A percentile compares a stretch with the other conserved stretches of the same genome.
Conservation (phyloP, 2,888 invertebrate genomes). For the Pristionchus maxplancki region DNA sequence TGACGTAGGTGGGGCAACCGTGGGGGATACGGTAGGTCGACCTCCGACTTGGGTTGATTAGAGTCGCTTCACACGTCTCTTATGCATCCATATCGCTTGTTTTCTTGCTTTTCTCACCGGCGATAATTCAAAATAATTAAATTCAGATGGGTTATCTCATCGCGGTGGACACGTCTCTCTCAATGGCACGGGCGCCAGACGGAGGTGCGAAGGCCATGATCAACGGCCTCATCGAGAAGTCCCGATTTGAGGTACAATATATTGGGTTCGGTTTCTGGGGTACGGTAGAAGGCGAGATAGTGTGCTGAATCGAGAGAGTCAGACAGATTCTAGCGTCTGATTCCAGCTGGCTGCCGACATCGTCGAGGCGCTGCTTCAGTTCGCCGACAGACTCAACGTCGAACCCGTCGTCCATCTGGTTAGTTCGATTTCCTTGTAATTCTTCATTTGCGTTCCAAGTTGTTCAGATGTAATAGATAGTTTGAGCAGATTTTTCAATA, state of each 20-base stretch:
- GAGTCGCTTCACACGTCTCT: too few relatives aligned
- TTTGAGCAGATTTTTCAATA: too few relatives aligned
- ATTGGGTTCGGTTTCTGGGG: too few relatives aligned
- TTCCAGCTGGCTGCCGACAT: slow-evolving; percentile 40
- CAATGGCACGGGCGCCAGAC: not conserved
- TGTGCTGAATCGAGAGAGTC: too few relatives aligned
- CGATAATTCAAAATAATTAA: not conserved
- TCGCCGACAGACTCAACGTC: not conserved
- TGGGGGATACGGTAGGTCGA: not conserved
- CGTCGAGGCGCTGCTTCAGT: not conserved
- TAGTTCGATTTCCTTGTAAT: not conserved
- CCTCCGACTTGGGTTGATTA: not conserved
- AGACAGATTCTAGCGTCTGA: not conserved
- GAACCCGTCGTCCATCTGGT: slow-evolving; percentile 34
- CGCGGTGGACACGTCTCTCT: slow-evolving; percentile 24
- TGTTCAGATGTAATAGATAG: too few relatives aligned
- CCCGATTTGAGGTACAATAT: not conserved
- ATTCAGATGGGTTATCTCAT: slow-evolving; percentile 39
- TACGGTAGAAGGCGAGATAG: too few relatives aligned
- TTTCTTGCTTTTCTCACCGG: not conserved
- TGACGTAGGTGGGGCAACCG: too few relatives aligned
- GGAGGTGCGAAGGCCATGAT: not conserved
- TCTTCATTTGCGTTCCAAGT: too few relatives aligned
- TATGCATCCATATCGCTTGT: not conserved
- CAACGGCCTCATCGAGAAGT: slow-evolving; percentile 8